Percentiles rank a stretch among this genome's conserved stretches.
phyloP scores from a whole-genome alignment of 2,888 invertebrate species.

The Amitus sp. region DNA sequence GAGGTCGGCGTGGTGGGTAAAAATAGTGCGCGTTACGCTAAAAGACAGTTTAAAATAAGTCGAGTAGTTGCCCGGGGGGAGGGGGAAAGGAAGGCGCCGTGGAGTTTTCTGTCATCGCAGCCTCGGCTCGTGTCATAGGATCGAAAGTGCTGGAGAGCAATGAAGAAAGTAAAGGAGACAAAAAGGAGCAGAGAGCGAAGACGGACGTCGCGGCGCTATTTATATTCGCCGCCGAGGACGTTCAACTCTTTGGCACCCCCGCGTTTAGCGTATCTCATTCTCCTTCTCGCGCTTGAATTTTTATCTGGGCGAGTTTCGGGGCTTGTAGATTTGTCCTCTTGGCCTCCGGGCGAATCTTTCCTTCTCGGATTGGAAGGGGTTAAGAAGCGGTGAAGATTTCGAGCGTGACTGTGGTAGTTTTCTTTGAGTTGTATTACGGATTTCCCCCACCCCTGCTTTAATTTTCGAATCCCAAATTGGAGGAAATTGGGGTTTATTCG shows the following conservation, averaged over 20 bases:
- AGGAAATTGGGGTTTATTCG: no score
- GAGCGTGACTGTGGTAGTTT: no score
- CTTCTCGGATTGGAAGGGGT: no score
- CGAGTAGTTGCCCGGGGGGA: neutral
- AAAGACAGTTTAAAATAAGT: slow-evolving; percentile 2
- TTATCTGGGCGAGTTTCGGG: no score
- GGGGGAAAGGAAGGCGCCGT: slow-evolving; percentile 1
- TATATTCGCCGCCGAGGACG: slow-evolving; percentile 46
- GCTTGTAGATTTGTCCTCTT: no score
- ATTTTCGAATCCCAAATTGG: no score
- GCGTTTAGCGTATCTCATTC: slow-evolving; percentile 27
- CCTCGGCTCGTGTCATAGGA: slow-evolving; percentile 10
- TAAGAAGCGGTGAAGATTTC: no score
- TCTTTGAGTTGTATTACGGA: no score
- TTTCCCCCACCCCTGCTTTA: no score
- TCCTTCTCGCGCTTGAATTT: neutral
- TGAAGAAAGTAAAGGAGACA: slow-evolving; percentile 7
- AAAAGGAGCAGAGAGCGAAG: slow-evolving; percentile 22
- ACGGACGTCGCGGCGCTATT: slow-evolving; percentile 48
- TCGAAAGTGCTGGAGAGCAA: slow-evolving; percentile 20
- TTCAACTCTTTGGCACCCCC: slow-evolving; percentile 48
- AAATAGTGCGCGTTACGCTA: neutral
- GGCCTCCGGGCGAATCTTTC: no score
- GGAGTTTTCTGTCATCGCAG: slow-evolving; percentile 11
- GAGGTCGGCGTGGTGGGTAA: neutral